Evolutionary conservation across 2,113 vertebrate species (phyloP).

Genomic region (Sylvietta virens): DNA sequence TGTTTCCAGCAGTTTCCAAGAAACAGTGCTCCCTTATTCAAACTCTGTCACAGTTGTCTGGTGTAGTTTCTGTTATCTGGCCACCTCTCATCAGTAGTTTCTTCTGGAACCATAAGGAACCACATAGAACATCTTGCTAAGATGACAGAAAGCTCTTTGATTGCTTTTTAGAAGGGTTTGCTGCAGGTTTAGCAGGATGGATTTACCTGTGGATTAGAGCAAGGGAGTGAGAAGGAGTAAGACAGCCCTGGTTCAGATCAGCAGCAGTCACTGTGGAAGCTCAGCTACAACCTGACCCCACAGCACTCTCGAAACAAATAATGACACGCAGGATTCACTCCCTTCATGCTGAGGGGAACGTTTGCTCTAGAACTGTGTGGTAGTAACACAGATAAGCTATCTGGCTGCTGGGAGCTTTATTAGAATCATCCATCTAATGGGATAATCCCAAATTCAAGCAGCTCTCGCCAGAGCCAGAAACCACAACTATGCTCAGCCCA

Average conservation of each 20-base stretch:
- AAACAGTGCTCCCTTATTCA: neutral
- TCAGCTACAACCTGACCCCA: neutral
- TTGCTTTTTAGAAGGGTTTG: neutral
- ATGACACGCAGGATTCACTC: neutral
- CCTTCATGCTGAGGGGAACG: neutral
- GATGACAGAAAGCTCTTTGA: neutral
- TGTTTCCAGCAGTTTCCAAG: neutral
- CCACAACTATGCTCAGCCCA: neutral
- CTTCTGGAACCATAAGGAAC: neutral
- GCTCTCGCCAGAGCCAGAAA: neutral
- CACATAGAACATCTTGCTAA: neutral
- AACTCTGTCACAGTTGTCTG: neutral
- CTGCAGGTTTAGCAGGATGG: neutral
- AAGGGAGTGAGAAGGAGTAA: neutral
- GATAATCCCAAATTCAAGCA: constrained; percentile 12
- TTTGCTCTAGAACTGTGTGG: neutral
- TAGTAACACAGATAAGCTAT: neutral
- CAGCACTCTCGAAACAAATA: fast-evolving
- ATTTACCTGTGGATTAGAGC: neutral
- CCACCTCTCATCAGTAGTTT: neutral
- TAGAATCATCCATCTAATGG: constrained; percentile 13
- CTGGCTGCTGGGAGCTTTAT: neutral
- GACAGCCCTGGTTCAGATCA: neutral
- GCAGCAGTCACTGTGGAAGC: neutral
- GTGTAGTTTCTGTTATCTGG: neutral